Evolutionary conservation across 2,797 vertebrate species (phyloP).

Genomic region (Oreonectes daqikongensis): DNA sequence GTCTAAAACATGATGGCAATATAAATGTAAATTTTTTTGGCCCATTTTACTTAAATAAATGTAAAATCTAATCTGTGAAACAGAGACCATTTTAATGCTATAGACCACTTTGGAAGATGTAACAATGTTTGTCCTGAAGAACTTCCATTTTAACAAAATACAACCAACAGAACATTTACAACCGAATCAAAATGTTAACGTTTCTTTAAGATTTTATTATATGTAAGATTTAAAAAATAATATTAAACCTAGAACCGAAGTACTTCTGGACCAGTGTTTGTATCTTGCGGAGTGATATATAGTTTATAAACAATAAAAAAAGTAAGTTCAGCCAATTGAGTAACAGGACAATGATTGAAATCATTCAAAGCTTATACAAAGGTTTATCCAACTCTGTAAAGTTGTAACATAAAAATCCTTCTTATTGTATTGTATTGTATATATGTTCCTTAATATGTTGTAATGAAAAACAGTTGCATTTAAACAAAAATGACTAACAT

Average conservation of each 20-base stretch:
- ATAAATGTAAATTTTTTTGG: background rate
- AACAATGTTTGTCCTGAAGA: too few species aligned
- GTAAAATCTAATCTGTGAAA: background rate
- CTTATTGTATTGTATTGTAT: conserved; percentile 11
- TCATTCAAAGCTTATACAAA: background rate
- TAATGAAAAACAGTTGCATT: conserved; percentile 6
- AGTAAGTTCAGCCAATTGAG: background rate
- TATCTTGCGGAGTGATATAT: too few species aligned
- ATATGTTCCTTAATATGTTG: conserved; percentile 15
- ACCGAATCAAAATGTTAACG: too few species aligned
- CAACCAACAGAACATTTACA: too few species aligned
- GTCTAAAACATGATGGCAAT: conserved; percentile 9
- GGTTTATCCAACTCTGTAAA: background rate
- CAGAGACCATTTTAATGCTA: too few species aligned
- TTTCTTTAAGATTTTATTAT: too few species aligned
- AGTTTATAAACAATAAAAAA: too few species aligned
- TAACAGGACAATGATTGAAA: background rate
- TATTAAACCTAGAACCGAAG: too few species aligned
- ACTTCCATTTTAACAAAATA: too few species aligned
- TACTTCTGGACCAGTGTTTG: too few species aligned
- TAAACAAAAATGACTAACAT: conserved; percentile 7
- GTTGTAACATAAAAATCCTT: background rate
- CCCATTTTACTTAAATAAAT: conserved; percentile 15
- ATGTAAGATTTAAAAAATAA: too few species aligned
- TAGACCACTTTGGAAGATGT: too few species aligned